phyloP scores from a whole-genome alignment of 2,888 invertebrate species.

The Oscheius sp. region DNA sequence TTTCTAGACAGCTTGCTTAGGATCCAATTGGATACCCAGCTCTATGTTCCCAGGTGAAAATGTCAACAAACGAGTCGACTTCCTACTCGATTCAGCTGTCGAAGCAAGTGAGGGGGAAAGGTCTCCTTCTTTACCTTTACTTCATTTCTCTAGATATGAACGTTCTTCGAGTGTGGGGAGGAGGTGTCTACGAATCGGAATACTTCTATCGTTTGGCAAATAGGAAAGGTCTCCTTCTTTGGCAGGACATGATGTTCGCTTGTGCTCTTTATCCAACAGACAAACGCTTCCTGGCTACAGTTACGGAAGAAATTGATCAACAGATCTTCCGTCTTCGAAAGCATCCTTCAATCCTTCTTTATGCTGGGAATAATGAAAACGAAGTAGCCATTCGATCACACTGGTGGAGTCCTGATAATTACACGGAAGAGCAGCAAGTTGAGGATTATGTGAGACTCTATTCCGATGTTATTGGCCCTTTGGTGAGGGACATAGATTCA shows the following conservation, averaged over 20 bases:
- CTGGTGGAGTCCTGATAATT: conserved; percentile 42
- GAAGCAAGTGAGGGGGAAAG: conserved; percentile 42
- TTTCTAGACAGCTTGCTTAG: conserved; percentile 27
- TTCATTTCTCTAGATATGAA: conserved; percentile 77
- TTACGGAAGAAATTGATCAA: conserved; percentile 78
- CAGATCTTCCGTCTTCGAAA: conserved; percentile 76
- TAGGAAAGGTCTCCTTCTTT: conserved; percentile 85
- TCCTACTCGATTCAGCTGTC: conserved; percentile 49
- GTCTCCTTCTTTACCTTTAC: background rate
- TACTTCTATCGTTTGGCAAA: conserved; percentile 79
- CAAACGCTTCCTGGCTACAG: conserved; percentile 79
- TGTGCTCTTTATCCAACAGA: conserved; percentile 90
- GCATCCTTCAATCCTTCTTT: conserved; percentile 86
- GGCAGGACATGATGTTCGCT: conserved; percentile 98
- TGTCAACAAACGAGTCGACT: conserved; percentile 39
- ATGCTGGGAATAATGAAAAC: conserved; percentile 96
- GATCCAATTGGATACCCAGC: conserved; percentile 66
- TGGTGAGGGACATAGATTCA: conserved; percentile 77
- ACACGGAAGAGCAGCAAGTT: conserved; percentile 44
- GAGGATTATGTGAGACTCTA: conserved; percentile 77
- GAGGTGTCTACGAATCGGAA: conserved; percentile 92
- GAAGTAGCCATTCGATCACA: conserved; percentile 79
- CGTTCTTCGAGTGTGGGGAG: conserved; percentile 95
- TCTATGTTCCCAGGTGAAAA: conserved; percentile 55
- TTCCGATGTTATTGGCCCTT: conserved; percentile 79